Conservation (phyloP, 2,797 vertebrate genomes). For the Ceyx erithaca region DNA sequence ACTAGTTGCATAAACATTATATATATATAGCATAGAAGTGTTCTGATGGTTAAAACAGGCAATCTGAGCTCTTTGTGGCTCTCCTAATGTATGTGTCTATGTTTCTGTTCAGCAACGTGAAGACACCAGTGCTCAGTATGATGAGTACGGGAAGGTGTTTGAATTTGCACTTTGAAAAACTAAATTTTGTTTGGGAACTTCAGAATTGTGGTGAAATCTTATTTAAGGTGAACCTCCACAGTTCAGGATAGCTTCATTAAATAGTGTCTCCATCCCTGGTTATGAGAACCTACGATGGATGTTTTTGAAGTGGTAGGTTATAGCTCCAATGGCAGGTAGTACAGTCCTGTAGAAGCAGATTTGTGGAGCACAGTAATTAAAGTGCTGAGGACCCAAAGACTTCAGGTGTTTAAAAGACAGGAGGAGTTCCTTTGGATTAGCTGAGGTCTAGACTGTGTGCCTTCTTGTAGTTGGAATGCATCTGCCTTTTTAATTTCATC, state of each 20-base stretch:
- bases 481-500: slow-evolving; percentile 45
- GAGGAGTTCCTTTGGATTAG: slow-evolving; percentile 31
- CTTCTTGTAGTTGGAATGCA: slow-evolving; percentile 46
- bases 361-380: neutral
- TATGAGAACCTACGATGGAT: neutral
- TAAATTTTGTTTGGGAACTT: neutral
- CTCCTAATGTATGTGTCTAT: neutral
- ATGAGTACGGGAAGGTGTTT: neutral
- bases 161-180: neutral
- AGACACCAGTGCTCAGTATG: neutral
- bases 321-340: neutral
- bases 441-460: slow-evolving; percentile 53
- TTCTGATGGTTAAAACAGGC: neutral
- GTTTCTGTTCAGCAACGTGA: neutral
- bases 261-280: neutral
- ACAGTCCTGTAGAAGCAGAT: slow-evolving; percentile 7
- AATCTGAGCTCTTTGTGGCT: neutral
- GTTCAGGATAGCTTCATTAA: neutral
- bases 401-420: neutral
- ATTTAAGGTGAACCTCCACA: neutral
- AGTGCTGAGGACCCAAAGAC: slow-evolving; percentile 17
- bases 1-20: neutral
- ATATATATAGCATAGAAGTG: neutral
- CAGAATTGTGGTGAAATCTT: neutral
- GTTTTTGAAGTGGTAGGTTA: slow-evolving; percentile 19